Percentiles rank a stretch among this genome's conserved stretches.
Conservation (phyloP, 2,888 invertebrate species). For the Arrhopalites spinosus region DNA sequence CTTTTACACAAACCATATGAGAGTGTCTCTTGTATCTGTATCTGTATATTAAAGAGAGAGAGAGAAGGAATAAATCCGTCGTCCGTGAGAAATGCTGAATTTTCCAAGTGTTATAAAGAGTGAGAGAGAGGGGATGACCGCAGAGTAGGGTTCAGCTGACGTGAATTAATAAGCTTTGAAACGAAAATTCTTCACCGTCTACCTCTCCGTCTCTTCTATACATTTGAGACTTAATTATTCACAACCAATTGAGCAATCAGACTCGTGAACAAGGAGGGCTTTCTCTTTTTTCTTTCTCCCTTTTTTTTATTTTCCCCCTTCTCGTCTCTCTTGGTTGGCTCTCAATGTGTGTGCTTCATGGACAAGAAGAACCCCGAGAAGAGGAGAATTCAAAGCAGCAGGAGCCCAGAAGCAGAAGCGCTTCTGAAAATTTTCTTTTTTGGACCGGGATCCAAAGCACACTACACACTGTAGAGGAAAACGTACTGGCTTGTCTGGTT, state of each 20-base stretch:
- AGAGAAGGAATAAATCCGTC: neutral
- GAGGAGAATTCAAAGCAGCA: neutral
- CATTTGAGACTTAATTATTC: conserved; percentile 37
- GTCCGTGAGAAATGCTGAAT: neutral
- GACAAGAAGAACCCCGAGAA: conserved; percentile 20
- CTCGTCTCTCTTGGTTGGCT: conserved; percentile 6
- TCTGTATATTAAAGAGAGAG: neutral
- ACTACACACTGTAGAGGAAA: neutral
- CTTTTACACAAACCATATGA: too few species aligned
- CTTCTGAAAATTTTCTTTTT: conserved; percentile 19
- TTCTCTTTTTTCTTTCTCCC: conserved; percentile 25
- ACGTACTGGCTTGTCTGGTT: neutral
- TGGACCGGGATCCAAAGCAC: conserved; percentile 17
- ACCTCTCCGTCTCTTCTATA: too few species aligned
- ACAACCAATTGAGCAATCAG: conserved; percentile 40
- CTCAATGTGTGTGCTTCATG: conserved; percentile 14
- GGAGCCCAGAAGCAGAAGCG: neutral
- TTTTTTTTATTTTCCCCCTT: neutral
- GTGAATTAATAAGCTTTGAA: conserved; percentile 30
- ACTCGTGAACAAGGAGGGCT: conserved; percentile 12
- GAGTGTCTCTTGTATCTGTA: too few species aligned
- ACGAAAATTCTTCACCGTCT: conserved; percentile 13
- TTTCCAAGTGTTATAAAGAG: neutral
- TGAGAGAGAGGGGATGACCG: conserved; percentile 26
- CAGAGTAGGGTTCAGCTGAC: conserved; percentile 17